phyloP scores from a whole-genome alignment of 1,140 invertebrate genomes.

The Macrocentrus cingulum region DNA sequence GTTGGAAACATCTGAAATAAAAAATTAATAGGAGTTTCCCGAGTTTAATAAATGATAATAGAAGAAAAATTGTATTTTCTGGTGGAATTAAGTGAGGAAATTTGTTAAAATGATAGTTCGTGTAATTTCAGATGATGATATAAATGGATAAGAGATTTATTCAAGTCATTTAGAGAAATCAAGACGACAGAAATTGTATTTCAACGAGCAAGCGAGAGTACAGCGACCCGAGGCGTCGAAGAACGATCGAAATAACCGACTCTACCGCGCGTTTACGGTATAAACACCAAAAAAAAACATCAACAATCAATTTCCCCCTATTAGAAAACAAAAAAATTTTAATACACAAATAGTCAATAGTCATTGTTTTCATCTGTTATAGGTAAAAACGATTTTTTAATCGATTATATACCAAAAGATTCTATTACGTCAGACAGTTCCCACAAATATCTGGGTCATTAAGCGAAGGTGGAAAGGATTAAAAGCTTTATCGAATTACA shows the following conservation, averaged over 20 bases:
- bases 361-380: too few species aligned
- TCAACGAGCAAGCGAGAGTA: background rate
- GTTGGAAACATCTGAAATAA: too few species aligned
- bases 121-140: background rate
- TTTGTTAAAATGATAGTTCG: background rate
- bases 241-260: conserved; percentile 8
- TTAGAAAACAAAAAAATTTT: too few species aligned
- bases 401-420: too few species aligned
- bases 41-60: too few species aligned
- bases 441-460: conserved; percentile 7
- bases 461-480: conserved; percentile 26
- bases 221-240: conserved; percentile 9
- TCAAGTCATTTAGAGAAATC: background rate
- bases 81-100: too few species aligned
- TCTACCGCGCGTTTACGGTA: background rate
- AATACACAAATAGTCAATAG: too few species aligned
- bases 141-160: background rate
- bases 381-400: too few species aligned
- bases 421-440: conserved; percentile 5
- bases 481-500: conserved; percentile 45
- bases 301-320: too few species aligned
- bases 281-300: too few species aligned
- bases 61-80: too few species aligned
- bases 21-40: too few species aligned
- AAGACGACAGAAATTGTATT: conserved; percentile 6